Percentiles rank a stretch among this genome's conserved stretches.
Evolutionary conservation across 2,797 vertebrate species (phyloP).

Genomic region (Sus cebifrons): DNA sequence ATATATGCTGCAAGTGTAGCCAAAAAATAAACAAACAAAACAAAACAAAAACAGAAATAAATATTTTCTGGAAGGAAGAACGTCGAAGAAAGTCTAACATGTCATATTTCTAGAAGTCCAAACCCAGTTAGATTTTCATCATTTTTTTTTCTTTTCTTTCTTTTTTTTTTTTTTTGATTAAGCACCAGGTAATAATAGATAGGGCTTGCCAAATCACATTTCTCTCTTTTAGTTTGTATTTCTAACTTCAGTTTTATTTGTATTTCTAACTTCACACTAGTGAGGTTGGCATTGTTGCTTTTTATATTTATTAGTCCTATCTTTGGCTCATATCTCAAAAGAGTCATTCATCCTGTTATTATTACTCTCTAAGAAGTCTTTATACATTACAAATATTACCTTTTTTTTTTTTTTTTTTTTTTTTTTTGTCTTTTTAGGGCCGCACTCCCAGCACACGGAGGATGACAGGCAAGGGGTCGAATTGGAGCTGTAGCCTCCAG

Average conservation of each 20-base stretch:
- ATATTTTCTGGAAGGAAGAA: neutral
- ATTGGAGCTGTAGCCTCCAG: no score
- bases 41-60: neutral
- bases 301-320: neutral
- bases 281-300: neutral
- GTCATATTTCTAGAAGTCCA: neutral
- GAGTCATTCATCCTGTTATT: neutral
- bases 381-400: neutral
- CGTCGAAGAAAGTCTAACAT: neutral
- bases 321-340: conserved; percentile 14
- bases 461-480: no score
- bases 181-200: neutral
- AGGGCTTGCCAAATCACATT: neutral
- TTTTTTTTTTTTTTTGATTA: neutral
- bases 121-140: neutral
- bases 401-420: neutral
- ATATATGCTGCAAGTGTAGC: no score
- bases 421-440: no score
- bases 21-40: no score
- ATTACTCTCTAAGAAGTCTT: neutral
- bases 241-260: neutral
- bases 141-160: neutral
- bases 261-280: neutral
- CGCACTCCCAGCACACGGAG: no score
- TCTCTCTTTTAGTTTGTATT: conserved; percentile 7